Percentiles rank a stretch among this genome's conserved stretches.
Evolutionary conservation across 2,113 vertebrate species (phyloP).

Genomic region (Oriolus oriolus): DNA sequence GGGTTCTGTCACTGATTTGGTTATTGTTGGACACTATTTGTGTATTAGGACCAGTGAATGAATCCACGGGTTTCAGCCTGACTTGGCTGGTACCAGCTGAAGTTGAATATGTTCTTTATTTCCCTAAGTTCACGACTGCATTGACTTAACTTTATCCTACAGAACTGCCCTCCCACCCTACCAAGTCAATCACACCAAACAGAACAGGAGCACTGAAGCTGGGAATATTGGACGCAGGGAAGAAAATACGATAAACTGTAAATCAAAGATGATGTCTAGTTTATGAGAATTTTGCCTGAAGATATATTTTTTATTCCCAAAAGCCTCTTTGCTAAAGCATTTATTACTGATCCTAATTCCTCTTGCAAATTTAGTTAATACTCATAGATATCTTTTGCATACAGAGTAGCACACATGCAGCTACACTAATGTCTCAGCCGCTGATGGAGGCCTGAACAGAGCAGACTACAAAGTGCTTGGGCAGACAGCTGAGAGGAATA

Average conservation of each 20-base stretch:
- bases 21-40: background rate
- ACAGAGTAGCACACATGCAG: constrained; percentile 63
- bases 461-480: background rate
- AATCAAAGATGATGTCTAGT: constrained; percentile 77
- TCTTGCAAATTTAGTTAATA: constrained; percentile 77
- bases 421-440: constrained; percentile 17
- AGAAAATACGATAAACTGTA: constrained; percentile 73
- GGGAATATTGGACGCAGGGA: constrained; percentile 58
- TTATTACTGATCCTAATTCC: constrained; percentile 76
- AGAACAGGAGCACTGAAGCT: constrained; percentile 53
- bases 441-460: background rate
- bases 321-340: constrained; percentile 75
- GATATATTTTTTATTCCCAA: constrained; percentile 75
- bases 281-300: constrained; percentile 73
- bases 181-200: constrained; percentile 55
- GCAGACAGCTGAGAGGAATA: background rate
- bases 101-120: background rate
- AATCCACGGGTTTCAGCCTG: background rate
- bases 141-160: constrained; percentile 44
- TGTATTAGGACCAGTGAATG: background rate
- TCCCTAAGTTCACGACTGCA: constrained; percentile 22
- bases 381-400: constrained; percentile 74
- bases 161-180: constrained; percentile 27
- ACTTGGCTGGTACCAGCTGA: background rate
- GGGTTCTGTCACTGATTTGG: background rate